These are phyloP conservation scores for Bombus balteatus DNA, from an alignment of 1,140 invertebrate genomes.

Conservation along the genomic window DNA sequence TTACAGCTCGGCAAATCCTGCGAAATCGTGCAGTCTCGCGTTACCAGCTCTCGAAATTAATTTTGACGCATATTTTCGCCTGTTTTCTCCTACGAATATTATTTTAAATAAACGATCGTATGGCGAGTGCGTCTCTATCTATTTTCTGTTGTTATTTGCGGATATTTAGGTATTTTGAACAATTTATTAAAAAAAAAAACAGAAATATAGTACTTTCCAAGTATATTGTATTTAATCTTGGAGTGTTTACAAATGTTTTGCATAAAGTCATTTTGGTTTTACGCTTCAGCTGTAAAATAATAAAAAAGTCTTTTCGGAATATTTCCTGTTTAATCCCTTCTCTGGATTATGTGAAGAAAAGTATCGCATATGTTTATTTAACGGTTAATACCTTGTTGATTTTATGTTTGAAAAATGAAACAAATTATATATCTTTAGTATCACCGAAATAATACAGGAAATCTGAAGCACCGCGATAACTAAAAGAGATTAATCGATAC, in stretches of 20 bases:
- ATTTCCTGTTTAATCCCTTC: no score
- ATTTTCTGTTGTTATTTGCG: no score
- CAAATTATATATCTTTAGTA: background rate
- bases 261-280: no score
- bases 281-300: no score
- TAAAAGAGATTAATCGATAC: background rate
- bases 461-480: background rate
- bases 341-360: background rate
- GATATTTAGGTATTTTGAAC: no score
- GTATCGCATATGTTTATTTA: background rate
- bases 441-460: background rate
- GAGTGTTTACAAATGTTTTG: no score
- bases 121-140: no score
- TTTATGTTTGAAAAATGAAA: background rate
- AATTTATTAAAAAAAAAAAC: no score
- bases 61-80: background rate
- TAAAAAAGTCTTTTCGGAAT: no score
- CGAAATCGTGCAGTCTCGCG: background rate
- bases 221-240: no score
- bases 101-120: no score
- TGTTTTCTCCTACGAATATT: background rate
- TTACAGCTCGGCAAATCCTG: background rate
- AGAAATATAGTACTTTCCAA: no score
- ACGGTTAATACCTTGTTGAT: background rate
- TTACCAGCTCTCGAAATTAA: slow-evolving; percentile 4